Evolutionary conservation across 37 sponge, comb jelly and placozoan species (phyloP).

Genomic region (Chondrilla cf. caribensis): DNA sequence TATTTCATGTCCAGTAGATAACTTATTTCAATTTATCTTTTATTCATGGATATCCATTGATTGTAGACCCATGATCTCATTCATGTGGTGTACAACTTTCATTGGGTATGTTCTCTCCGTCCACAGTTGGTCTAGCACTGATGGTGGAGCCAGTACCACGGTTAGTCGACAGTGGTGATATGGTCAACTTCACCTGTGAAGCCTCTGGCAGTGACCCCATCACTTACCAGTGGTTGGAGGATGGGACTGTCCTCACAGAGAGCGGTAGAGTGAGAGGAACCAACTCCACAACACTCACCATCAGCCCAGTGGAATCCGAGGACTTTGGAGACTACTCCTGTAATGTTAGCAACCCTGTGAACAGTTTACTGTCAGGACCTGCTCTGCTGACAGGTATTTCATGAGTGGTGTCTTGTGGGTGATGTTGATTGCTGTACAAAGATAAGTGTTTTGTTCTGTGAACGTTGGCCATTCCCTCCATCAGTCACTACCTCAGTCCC

Average conservation of each 20-base stretch:
- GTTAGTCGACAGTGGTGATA: neutral
- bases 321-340: constrained; percentile 6
- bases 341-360: constrained; percentile 6
- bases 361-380: neutral
- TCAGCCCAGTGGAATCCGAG: neutral
- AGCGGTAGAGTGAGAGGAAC: neutral
- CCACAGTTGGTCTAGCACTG: constrained; percentile 9
- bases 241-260: neutral
- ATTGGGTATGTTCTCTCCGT: no score
- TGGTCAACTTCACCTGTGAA: neutral
- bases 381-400: constrained; percentile 9
- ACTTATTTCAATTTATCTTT: no score
- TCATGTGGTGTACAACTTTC: no score
- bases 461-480: no score
- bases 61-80: no score
- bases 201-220: constrained; percentile 18
- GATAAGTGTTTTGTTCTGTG: no score
- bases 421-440: no score
- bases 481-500: no score
- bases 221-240: constrained; percentile 23
- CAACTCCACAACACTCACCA: neutral
- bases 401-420: no score
- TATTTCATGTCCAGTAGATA: no score
- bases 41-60: no score
- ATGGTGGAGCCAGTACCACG: neutral